Conservation (phyloP, 1,140 invertebrate genomes). For the Musca vetustissima region DNA sequence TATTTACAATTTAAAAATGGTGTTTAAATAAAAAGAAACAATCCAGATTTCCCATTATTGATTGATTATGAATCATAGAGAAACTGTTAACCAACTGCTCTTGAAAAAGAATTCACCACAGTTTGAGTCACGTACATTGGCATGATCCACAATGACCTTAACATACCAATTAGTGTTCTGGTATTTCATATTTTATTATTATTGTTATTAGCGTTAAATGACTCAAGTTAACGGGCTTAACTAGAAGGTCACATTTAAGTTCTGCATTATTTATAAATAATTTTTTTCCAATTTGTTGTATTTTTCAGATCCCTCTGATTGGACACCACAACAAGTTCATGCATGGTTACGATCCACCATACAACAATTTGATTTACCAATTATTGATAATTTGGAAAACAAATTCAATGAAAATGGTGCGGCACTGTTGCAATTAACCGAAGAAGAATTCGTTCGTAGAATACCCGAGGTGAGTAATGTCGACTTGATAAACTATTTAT, state of each 20-base stretch:
- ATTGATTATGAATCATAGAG: neutral
- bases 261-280: neutral
- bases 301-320: constrained; percentile 77
- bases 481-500: constrained; percentile 2
- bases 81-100: neutral
- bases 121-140: too few relatives aligned
- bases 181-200: too few relatives aligned
- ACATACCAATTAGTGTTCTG: too few relatives aligned
- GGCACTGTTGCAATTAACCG: constrained; percentile 72
- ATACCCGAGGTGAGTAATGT: constrained; percentile 69
- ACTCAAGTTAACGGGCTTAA: too few relatives aligned
- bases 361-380: constrained; percentile 73
- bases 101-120: too few relatives aligned
- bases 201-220: too few relatives aligned
- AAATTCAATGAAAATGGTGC: constrained; percentile 65
- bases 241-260: too few relatives aligned
- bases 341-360: constrained; percentile 85
- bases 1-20: too few relatives aligned
- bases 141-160: too few relatives aligned
- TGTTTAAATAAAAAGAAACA: neutral
- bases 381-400: constrained; percentile 75
- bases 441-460: constrained; percentile 82
- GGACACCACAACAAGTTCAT: constrained; percentile 80
- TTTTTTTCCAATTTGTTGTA: neutral
- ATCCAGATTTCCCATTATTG: neutral